phyloP scores from a whole-genome alignment of 2,113 vertebrate species.

The Ochotona princeps region DNA sequence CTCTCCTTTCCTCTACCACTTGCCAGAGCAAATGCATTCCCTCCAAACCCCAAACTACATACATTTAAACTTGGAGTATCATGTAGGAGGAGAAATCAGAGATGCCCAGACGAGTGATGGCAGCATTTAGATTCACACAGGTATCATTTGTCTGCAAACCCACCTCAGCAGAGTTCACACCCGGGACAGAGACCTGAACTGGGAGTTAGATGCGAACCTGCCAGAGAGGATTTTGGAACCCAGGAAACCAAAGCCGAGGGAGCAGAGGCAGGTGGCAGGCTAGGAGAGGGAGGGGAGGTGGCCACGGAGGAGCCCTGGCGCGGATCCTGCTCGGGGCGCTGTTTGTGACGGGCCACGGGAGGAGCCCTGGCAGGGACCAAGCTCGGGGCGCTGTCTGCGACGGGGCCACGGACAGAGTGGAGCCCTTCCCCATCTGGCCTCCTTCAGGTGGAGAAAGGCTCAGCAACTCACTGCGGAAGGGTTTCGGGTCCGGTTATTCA shows the following conservation, averaged over 20 bases:
- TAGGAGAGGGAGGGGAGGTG: not conserved
- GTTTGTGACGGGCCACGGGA: too few species aligned
- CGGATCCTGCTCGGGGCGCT: too few species aligned
- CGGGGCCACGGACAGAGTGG: not conserved
- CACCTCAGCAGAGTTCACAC: not conserved
- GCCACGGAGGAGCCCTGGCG: not conserved
- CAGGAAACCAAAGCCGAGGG: not conserved
- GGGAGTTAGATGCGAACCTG: slow-evolving; percentile 1
- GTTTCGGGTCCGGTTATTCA: not conserved
- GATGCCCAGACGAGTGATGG: not conserved
- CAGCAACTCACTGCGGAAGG: not conserved
- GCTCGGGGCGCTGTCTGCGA: too few species aligned
- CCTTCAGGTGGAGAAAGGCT: not conserved
- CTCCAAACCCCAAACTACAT: too few species aligned
- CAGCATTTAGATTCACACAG: not conserved
- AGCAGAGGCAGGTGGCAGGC: not conserved
- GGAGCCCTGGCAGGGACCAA: too few species aligned
- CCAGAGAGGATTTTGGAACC: not conserved
- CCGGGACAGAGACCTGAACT: not conserved
- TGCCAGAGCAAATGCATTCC: not conserved
- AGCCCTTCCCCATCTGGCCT: not conserved
- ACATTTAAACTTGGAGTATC: not conserved
- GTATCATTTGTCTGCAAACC: not conserved
- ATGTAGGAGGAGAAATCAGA: too few species aligned
- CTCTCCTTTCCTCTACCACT: not conserved